Evolutionary conservation across 2,113 vertebrate genomes (phyloP).

Genomic region (Campylomormyrus tamandua): DNA sequence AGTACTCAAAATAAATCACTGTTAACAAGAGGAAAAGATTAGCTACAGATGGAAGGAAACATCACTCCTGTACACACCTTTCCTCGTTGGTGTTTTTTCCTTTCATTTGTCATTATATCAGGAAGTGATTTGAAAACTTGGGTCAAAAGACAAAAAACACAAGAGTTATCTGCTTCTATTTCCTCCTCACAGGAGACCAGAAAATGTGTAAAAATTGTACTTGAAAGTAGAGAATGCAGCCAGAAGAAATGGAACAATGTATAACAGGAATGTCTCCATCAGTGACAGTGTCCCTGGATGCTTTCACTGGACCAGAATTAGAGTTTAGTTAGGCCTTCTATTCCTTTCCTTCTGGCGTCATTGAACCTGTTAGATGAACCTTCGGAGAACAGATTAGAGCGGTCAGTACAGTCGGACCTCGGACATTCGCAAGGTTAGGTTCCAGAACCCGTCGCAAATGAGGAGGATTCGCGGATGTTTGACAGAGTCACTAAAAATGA

Average conservation of each 20-base stretch:
- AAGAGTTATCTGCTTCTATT: neutral
- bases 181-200: neutral
- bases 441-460: no score
- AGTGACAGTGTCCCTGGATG: neutral
- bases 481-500: no score
- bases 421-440: no score
- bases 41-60: neutral
- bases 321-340: neutral
- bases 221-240: neutral
- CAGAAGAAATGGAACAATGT: neutral
- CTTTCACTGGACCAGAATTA: neutral
- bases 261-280: neutral
- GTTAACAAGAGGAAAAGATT: constrained; percentile 1
- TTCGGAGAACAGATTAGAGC: neutral
- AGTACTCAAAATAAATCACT: neutral
- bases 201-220: neutral
- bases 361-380: neutral
- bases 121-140: neutral
- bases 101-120: constrained; percentile 3
- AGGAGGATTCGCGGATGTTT: no score
- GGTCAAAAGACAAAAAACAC: constrained; percentile 2
- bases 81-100: neutral
- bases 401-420: neutral
- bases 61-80: neutral
- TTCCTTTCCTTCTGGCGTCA: neutral